phyloP scores from a whole-genome alignment of 1,140 invertebrate genomes.

The Ceratitis capitata region DNA sequence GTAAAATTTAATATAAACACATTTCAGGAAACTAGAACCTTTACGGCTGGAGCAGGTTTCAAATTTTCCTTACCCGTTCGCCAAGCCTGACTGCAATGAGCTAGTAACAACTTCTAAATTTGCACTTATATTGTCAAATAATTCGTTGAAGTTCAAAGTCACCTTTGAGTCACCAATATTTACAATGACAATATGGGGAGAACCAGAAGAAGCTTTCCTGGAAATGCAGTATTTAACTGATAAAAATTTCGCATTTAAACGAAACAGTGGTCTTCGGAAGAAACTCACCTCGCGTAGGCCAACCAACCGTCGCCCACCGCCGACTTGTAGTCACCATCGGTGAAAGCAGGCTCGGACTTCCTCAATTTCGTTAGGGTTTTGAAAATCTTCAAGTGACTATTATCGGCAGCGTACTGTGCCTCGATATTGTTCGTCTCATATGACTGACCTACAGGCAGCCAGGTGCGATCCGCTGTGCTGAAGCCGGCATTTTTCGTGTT shows the following conservation, averaged over 20 bases:
- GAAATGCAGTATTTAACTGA: not conserved
- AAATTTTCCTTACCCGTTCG: conserved; percentile 57
- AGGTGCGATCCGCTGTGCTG: conserved; percentile 70
- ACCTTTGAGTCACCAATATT: conserved; percentile 37
- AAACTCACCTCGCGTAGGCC: not conserved
- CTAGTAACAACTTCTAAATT: conserved; percentile 69
- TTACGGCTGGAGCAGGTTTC: not conserved
- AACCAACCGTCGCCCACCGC: conserved; percentile 50
- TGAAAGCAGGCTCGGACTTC: conserved; percentile 44
- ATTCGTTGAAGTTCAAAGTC: not conserved
- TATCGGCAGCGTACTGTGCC: conserved; percentile 50
- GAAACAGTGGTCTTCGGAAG: not conserved
- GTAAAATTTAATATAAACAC: not conserved
- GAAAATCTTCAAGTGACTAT: conserved; percentile 49
- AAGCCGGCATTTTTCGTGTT: conserved; percentile 68
- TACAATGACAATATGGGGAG: conserved; percentile 34
- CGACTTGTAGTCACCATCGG: not conserved
- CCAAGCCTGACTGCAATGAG: conserved; percentile 65
- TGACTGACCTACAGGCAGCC: conserved; percentile 72
- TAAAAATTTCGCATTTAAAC: not conserved
- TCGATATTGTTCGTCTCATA: conserved; percentile 67
- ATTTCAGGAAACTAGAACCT: not conserved
- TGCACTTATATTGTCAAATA: conserved; percentile 46
- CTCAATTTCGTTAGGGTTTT: conserved; percentile 40
- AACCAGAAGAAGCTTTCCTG: not conserved